Evolutionary conservation across 2,797 vertebrate species (phyloP), one percentile per base, ranked within the genome.

Genomic region (Labroides dimidiatus): DNA sequence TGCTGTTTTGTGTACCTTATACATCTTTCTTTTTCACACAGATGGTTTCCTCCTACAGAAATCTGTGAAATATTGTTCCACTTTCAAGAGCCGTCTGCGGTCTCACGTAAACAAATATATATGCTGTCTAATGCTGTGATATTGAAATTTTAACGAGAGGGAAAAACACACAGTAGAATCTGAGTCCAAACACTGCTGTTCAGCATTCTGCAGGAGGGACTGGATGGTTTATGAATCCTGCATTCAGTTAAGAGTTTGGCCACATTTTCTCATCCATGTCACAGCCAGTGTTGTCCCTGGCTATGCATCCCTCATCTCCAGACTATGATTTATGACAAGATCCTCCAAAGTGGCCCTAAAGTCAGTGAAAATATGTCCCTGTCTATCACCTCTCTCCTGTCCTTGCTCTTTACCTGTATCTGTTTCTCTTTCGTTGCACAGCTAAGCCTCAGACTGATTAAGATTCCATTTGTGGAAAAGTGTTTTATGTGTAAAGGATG

Each of bases 261-360:
- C 23, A 16, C 48, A 49, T 49, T 49, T 24, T 49, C 48, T 49
- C 21, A 24, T 24, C 12, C 21, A 23, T 20, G 47, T 48, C 47
- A 48, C 47, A 23, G 6, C 11, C 47, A 19, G 15, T 23, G 48
- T 49, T 7, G 8, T 49, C 48, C 48, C 48, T 49, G 48, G 48
- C 14, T 15, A 16, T 24, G 48, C 20, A 24, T 49, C 48, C 14
- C 13, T 49, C 48, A 49, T 16, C 14, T 16, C 4, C 48, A 49
- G 21, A 14, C 48, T 16, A 16, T 49, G 48, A 49, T 49, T 49
- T 24, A 49, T 27, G 48, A 49, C 48, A 49, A 49, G 48, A 21
- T 49, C 48, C 21, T 5, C 21, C 23, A 24, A 16, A 24, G 21
- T 49, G 48, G 21, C 48, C 48, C 23, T 49, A 49, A 49, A 24